Base-by-base conservation (phyloP, 2,797 vertebrate species). In the Chiloscyllium punctatum region DNA sequence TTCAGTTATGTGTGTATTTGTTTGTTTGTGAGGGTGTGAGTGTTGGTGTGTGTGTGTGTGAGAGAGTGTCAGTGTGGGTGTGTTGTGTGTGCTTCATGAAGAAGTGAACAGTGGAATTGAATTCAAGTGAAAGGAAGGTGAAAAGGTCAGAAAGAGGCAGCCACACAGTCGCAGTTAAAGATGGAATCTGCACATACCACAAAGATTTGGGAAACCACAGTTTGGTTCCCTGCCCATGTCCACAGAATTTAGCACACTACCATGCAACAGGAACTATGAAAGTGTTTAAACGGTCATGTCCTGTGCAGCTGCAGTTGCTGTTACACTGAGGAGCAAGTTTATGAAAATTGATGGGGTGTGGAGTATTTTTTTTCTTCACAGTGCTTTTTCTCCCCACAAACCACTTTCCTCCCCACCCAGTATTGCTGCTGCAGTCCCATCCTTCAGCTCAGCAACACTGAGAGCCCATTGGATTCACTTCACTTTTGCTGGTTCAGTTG, bases 101-200 rank as follows among this genome's bases (percentile, higher is more conserved):
- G n/a, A 91, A 91, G 33, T 68, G 62, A 68, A 92, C 51, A 90
- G 87, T 1, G 57, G 30, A 30, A 33, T 62, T n/a, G 37, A 42
- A 69, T 69, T 92, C 90, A 92, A 92, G 62, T 92, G 33, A 68
- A 69, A 92, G 90, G 90, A 92, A 92, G 90, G 90, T 69, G 90
- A 92, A 92, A 92, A 92, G 90, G 90, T 92, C 90, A 68, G 4
- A 13, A 21, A 92, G 62, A 92, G 37, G 27, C 66, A 30, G 33
- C 88, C 53, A n/a, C 53, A 62, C 62, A 23, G 9, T 62, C n/a
- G 33, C 90, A 90, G 87, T 25, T 92, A n/a, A 23, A 92, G 62
- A 69, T 42, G 90, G 21, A 92, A 92, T 92, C 62, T 92, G 62
- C 62, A 69, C 62, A 69, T 69, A 69, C 90, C 90, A 42, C 62